Evolutionary conservation across 2,113 vertebrate genomes (phyloP), one percentile per base, ranked within the genome.

Genomic region (Centropus bengalensis): DNA sequence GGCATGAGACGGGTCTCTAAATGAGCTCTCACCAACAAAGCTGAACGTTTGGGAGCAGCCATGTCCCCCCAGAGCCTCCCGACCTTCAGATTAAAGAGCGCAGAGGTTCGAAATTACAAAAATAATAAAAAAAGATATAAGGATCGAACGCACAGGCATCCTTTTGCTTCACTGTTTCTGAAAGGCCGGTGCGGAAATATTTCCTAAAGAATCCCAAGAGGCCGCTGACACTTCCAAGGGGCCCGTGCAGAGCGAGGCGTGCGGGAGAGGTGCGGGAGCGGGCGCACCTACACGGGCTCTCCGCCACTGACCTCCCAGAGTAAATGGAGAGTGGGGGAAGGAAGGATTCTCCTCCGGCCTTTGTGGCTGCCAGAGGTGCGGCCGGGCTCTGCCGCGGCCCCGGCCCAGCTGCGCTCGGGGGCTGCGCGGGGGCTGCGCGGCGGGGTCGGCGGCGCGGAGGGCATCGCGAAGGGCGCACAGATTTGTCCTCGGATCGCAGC

Each of bases 401-500:
- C 14, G 38, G 45, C 49, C 56, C 8, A 32, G 23, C 4, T 4
- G 33, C 12, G 7, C 42, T 44, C 14, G 27, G 28, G 7, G 8
- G 24, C 3, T 59, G 5, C 22, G 71, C 49, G 36, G 58, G 42
- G 18, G 33, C 24, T 83, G 51, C 42, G 51, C 16, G 32, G 33
- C 1, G 32, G 40, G 33, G 14, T 19, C 12, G 66, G 63, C 15
- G 38, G 87, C 45, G 27, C 81, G 2, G 62, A 55, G 45, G 14
- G 21, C 51, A 28, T 21, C 13, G 81, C 83, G 88, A 92, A 80
- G 60, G 86, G 89, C 44, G 52, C 91, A 97, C 91, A 95, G 74
- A 95, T 88, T 73, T 81, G 91, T 80, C 23, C 54, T 96, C 95
- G 87, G 82, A 95, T 38, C 81, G 96, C 55, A 66, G 70, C 55